Base-by-base conservation (phyloP, 2,113 vertebrate genomes). In the Piprites chloris region DNA sequence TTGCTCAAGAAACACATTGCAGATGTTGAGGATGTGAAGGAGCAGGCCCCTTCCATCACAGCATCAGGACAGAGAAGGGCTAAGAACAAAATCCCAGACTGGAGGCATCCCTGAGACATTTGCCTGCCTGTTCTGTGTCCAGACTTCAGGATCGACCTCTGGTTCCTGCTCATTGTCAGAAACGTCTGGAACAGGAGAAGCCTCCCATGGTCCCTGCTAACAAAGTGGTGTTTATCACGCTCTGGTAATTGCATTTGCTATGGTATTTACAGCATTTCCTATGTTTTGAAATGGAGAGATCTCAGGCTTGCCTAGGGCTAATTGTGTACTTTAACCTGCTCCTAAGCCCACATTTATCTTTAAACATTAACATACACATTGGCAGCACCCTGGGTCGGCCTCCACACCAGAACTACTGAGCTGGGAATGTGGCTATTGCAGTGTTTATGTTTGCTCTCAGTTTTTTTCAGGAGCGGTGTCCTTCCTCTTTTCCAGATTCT, bases 241-340 rank as follows among this genome's bases (percentile, higher is more conserved):
- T 86, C 82, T 37, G 56, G 33, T 95, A 95, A 95, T 94, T 95
- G 84, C 90, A 67, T 96, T 93, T 90, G 67, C 85, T 35, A 1
- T 72, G 87, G 87, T 80, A 96, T 93, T 96, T 89, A 85, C 68
- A 94, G 78, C 77, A 94, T 90, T 93, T 90, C 87, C 89, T 95
- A 46, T 79, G 90, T 85, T 93, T 93, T 83, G 86, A 94, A 73
- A 94, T 33, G 33, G 77, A 91, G 77, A 94, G 58, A 61, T 46
- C 73, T 71, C 62, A 66, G 69, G 66, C 53, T 94, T 86, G 58
- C 92, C 76, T 28, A n/a, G 37, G 66, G 73, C 75, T 81, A 49
- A 72, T 3, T 61, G 59, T 86, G 81, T 65, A 61, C 59, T 90
- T 41, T 59, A 84, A 78, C 52, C 67, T 87, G 56, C 63, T 93